Evolutionary conservation across 1,140 invertebrate species (phyloP).

Genomic region (Diuraphis noxia): DNA sequence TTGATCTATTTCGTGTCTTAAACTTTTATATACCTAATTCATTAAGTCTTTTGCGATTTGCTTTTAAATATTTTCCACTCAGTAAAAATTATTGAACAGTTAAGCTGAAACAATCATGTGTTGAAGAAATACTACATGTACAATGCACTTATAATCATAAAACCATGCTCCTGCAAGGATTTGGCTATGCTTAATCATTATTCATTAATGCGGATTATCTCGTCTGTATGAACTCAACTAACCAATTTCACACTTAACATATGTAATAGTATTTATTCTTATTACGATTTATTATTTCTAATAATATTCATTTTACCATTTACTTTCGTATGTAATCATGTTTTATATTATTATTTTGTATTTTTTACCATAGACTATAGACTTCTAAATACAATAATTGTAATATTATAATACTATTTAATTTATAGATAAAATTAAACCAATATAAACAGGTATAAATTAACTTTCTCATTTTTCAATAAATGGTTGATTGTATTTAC

Average conservation of each 20-base stretch:
- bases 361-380: not conserved
- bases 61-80: not conserved
- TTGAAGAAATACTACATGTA: not conserved
- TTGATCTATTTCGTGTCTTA: not conserved
- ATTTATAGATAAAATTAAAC: not conserved
- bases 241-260: not conserved
- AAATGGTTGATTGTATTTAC: not conserved
- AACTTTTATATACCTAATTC: not conserved
- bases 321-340: not conserved
- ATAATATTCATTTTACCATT: not conserved
- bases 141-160: not conserved
- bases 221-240: not conserved
- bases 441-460: not conserved
- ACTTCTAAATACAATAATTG: not conserved
- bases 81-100: not conserved
- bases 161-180: not conserved
- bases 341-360: not conserved
- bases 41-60: not conserved
- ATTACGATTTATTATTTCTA: not conserved
- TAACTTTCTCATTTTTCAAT: not conserved
- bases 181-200: not conserved
- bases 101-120: not conserved
- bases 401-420: not conserved
- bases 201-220: no score
- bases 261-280: not conserved